Percentiles rank a stretch among this genome's conserved stretches.
Conservation (phyloP, 2,888 invertebrate species). For the Nycteola revayana region DNA sequence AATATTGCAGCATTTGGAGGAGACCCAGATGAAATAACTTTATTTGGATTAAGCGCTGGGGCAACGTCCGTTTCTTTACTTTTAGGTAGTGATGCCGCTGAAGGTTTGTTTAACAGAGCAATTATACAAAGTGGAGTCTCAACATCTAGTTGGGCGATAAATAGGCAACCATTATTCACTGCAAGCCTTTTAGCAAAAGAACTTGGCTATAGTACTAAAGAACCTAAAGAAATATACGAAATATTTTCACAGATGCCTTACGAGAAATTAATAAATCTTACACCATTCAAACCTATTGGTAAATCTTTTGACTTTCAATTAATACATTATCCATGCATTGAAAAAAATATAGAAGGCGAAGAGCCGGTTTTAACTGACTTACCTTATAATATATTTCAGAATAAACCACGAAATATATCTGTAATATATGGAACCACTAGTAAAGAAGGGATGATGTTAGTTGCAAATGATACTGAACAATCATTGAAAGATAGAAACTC, state of each 20-base stretch:
- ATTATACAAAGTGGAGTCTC: constrained; percentile 68
- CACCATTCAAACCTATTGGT: constrained; percentile 4
- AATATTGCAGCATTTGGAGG: constrained; percentile 63
- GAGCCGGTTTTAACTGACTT: constrained; percentile 51
- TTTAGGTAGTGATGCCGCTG: constrained; percentile 41
- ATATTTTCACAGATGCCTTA: constrained; percentile 44
- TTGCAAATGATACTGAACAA: constrained; percentile 36
- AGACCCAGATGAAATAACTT: constrained; percentile 55
- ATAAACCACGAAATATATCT: constrained; percentile 33
- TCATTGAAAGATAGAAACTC: constrained; percentile 38
- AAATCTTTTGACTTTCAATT: constrained; percentile 44
- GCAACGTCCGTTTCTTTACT: constrained; percentile 47
- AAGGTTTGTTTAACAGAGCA: constrained; percentile 57
- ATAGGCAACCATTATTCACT: constrained; percentile 52
- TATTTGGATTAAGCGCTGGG: constrained; percentile 65
- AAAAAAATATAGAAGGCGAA: constrained; percentile 44
- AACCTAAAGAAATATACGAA: constrained; percentile 55
- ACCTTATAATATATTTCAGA: constrained; percentile 46
- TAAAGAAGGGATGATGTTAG: constrained; percentile 50
- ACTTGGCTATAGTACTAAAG: constrained; percentile 50
- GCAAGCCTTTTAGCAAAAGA: constrained; percentile 55
- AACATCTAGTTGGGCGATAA: constrained; percentile 56
- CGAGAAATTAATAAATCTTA: constrained; percentile 32
- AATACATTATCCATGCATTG: constrained; percentile 52
- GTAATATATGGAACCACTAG: constrained; percentile 45